These are phyloP conservation scores for Mus minutoides DNA, from an alignment of 2,797 vertebrate species.

Conservation along the genomic window DNA sequence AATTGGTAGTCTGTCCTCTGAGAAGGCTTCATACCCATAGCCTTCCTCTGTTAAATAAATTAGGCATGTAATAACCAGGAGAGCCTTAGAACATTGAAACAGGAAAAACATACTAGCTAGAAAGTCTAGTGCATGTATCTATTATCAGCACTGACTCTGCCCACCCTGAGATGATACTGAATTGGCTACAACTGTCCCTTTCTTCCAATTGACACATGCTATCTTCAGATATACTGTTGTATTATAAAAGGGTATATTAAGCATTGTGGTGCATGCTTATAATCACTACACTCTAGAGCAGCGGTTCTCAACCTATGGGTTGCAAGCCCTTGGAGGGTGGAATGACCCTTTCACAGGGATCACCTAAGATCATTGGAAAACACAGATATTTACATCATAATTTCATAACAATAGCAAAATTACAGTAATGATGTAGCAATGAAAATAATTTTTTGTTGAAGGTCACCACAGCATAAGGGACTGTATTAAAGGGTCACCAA, in stretches of 20 bases:
- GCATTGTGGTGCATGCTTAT: background rate
- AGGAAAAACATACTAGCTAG: background rate
- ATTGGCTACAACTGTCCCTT: background rate
- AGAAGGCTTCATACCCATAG: background rate
- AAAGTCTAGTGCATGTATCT: background rate
- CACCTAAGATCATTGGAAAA: background rate
- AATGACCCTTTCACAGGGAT: background rate
- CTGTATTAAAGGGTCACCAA: background rate
- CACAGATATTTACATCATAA: background rate
- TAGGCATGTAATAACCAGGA: background rate
- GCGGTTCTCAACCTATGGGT: background rate
- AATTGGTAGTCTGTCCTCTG: background rate
- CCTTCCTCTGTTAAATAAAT: background rate
- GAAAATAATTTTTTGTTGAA: background rate
- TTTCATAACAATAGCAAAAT: background rate
- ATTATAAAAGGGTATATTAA: background rate
- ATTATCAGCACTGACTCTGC: background rate
- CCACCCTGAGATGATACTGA: background rate
- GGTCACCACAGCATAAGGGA: background rate
- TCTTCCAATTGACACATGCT: background rate
- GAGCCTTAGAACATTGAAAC: background rate
- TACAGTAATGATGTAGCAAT: background rate
- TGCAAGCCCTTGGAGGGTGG: background rate
- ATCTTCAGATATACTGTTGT: too few relatives aligned
- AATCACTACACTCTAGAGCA: background rate